phyloP scores from a whole-genome alignment of 2,888 invertebrate genomes.

The Dendrolimus pini region DNA sequence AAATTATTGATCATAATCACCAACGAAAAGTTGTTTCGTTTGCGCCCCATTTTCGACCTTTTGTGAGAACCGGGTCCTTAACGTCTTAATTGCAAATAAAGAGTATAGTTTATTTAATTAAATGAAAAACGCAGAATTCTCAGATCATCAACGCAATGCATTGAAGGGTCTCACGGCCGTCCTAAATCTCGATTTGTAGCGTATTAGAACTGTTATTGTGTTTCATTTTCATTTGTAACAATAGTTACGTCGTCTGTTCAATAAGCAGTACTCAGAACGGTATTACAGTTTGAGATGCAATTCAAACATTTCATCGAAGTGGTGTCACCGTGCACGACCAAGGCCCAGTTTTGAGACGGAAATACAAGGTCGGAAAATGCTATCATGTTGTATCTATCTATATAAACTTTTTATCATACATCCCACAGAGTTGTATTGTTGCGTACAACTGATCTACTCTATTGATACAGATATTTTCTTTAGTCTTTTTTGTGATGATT shows the following conservation, averaged over 20 bases:
- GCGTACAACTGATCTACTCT: slow-evolving; percentile 48
- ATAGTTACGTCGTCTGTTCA: slow-evolving; percentile 41
- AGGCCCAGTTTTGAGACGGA: slow-evolving; percentile 56
- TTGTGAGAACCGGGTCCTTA: too few relatives aligned
- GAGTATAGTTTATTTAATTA: too few relatives aligned
- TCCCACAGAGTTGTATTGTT: slow-evolving; percentile 58
- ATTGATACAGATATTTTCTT: slow-evolving; percentile 57
- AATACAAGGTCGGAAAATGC: slow-evolving; percentile 59
- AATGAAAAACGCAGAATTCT: too few relatives aligned
- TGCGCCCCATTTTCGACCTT: too few relatives aligned
- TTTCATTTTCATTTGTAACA: slow-evolving; percentile 29
- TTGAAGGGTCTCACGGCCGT: slow-evolving; percentile 12
- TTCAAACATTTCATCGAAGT: slow-evolving; percentile 44
- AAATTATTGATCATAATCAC: too few relatives aligned
- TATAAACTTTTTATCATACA: slow-evolving; percentile 58
- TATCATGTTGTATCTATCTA: slow-evolving; percentile 56
- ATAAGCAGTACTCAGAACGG: slow-evolving; percentile 59
- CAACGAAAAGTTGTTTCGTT: too few relatives aligned
- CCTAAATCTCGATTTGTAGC: slow-evolving; percentile 8
- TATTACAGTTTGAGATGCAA: slow-evolving; percentile 54
- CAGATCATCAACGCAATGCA: too few relatives aligned
- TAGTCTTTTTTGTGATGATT: slow-evolving; percentile 48
- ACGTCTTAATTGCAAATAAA: too few relatives aligned
- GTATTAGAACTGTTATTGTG: slow-evolving; percentile 8
- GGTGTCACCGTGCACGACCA: slow-evolving; percentile 54